phyloP scores from a whole-genome alignment of 2,113 vertebrate genomes.

The Ciconia maguari region DNA sequence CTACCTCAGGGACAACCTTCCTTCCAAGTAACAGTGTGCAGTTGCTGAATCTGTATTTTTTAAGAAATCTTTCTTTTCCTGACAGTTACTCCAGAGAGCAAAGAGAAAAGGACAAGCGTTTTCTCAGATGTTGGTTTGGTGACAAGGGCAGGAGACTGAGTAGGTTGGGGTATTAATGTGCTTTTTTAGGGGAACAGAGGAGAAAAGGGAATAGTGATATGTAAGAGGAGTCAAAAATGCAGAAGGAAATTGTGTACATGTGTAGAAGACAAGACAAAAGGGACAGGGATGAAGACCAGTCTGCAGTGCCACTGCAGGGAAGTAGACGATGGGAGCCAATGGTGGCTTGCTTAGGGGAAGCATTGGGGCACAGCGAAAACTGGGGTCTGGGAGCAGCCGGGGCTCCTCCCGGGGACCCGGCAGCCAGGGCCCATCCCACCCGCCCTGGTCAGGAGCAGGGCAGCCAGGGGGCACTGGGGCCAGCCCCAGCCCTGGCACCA shows the following conservation, averaged over 20 bases:
- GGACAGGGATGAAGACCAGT: background rate
- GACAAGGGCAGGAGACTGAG: background rate
- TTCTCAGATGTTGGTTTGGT: constrained; percentile 37
- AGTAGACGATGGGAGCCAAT: background rate
- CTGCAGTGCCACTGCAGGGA: background rate
- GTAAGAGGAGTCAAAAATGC: background rate
- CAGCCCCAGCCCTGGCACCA: background rate
- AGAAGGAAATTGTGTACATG: background rate
- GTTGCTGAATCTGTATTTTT: constrained; percentile 64
- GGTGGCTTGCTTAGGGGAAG: background rate
- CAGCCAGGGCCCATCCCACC: background rate
- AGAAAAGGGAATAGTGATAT: background rate
- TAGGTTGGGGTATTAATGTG: background rate
- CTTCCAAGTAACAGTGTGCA: constrained; percentile 40
- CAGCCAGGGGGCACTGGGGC: rapidly evolving
- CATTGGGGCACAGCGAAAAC: background rate
- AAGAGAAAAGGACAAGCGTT: constrained; percentile 40
- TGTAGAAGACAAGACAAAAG: background rate
- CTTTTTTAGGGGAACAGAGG: background rate
- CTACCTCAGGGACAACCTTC: constrained; percentile 48
- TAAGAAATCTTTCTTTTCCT: background rate
- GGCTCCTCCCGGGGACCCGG: background rate
- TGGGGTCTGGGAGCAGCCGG: background rate
- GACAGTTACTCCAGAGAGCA: background rate
- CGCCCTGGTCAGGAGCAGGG: background rate